Evolutionary conservation across 2,797 vertebrate genomes (phyloP), one percentile per base, ranked within the genome.

Genomic region (Anabacerthia variegaticeps): DNA sequence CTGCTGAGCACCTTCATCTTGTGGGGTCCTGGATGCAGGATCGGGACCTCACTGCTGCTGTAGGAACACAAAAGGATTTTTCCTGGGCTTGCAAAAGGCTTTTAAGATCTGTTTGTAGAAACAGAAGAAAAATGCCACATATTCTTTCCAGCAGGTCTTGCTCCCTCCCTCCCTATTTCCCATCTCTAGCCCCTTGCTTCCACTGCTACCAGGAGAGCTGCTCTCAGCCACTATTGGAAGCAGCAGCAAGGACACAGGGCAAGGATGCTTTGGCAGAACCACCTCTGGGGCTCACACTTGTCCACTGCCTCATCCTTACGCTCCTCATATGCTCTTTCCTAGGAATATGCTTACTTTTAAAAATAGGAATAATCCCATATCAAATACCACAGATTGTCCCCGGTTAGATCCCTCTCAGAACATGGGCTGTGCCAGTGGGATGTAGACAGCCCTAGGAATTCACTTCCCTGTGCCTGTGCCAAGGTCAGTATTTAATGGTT

Each of bases 191-290:
- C 43, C 26, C 7, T 17, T 26, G 41, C 24, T 84, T 55, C 72
- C 55, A 7, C 44, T 0, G 1, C 76, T 80, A 48, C 37, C 32
- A 13, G 19, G 36, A 49, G 9, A 59, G 44, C 39, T 49, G 88
- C 2, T 1, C 21, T 12, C 0, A 0, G 44, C 22, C 23, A 0
- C n/a, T 22, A 4, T 7, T 22, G 0, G 0, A 30, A 27, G 52
- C 4, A 14, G 20, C 0, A 54, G 19, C 0, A 4, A 32, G 67
- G 62, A 43, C n/a, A 21, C 0, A 0, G 68, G 43, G 36, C 23
- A 52, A 37, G 62, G 77, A 16, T 39, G 23, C 58, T 24, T 54
- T 34, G 78, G 18, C 77, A 72, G 61, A 67, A 26, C 66, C 66
- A 24, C 11, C 54, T 58, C 62, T 0, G 2, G 77, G 69, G 54